Evolutionary conservation across 1,140 invertebrate genomes (phyloP).

Genomic region (Cyphomyrmex costatus): DNA sequence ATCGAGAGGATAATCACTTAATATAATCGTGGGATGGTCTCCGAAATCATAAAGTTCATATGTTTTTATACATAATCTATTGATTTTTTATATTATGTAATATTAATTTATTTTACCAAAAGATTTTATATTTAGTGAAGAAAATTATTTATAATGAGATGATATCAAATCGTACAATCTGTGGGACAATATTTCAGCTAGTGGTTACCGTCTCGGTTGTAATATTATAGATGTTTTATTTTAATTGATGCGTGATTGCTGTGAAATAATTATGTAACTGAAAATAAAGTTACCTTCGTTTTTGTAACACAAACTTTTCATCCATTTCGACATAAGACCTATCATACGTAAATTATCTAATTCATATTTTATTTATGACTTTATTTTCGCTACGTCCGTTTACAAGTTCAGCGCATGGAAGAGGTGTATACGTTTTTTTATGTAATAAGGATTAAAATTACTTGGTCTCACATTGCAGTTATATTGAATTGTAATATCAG

Average conservation of each 20-base stretch:
- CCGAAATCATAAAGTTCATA: too few species aligned
- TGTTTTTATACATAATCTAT: too few species aligned
- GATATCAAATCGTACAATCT: too few species aligned
- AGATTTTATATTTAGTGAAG: too few species aligned
- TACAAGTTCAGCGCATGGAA: background rate
- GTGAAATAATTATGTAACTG: background rate
- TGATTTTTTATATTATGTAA: too few species aligned
- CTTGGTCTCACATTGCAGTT: background rate
- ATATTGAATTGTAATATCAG: background rate
- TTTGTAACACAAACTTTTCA: constrained; percentile 39
- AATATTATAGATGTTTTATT: too few species aligned
- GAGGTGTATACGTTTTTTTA: background rate
- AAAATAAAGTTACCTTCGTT: constrained; percentile 52
- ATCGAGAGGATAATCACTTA: constrained; percentile 34
- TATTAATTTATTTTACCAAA: too few species aligned
- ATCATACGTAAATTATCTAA: background rate
- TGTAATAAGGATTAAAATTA: constrained; percentile 39
- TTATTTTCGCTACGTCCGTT: background rate
- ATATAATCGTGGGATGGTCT: background rate
- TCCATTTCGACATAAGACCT: constrained; percentile 40
- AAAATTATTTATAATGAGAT: too few species aligned
- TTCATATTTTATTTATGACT: constrained; percentile 1
- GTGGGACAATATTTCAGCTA: too few species aligned
- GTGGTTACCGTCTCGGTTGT: too few species aligned
- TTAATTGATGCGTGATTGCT: background rate